Evolutionary conservation across 2,797 vertebrate genomes (phyloP), one percentile per base, ranked within the genome.

Genomic region (Lemur catta): DNA sequence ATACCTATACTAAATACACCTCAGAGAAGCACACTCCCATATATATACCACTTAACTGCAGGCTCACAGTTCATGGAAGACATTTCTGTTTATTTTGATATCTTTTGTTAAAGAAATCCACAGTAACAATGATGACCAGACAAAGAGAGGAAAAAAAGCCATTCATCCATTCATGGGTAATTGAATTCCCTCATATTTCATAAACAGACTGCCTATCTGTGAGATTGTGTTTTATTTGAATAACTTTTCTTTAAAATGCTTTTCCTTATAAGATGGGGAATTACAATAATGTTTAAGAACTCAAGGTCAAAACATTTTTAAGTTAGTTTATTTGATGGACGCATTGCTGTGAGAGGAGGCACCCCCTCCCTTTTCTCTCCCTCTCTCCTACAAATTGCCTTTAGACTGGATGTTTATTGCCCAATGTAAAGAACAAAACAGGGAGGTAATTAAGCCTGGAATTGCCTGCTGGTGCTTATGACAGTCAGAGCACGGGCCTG

Each of bases 391-490:
- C 95, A 97, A 96, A 98, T 98, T 98, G 88, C 94, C 95, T 91
- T 96, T 97, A 92, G 98, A 98, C 97, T 96, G 95, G 91, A 89
- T 92, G 76, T 97, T 98, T 98, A 97, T 86, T 96, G 84, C 97
- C 97, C 97, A 86, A 92, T 90, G 96, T 97, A 98, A 97, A 96
- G 97, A 96, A 98, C 92, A 98, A 98, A 98, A 96, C 72, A 2
- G 93, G 95, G 97, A 97, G 98, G 97, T 97, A 98, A 98, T 98
- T 99, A 99, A 98, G 98, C 97, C 95, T 94, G 95, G 97, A 98
- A 98, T 98, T 98, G 98, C 97, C 97, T 98, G 97, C 98, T 98
- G 97, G 97, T 96, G 97, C 96, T 97, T 98, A 95, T 96, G 97
- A 98, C 95, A 98, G 98, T 94, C 89, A 97, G 97, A 97, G 97